phyloP scores from a whole-genome alignment of 2,797 vertebrate species.

The Enoplosus armatus region DNA sequence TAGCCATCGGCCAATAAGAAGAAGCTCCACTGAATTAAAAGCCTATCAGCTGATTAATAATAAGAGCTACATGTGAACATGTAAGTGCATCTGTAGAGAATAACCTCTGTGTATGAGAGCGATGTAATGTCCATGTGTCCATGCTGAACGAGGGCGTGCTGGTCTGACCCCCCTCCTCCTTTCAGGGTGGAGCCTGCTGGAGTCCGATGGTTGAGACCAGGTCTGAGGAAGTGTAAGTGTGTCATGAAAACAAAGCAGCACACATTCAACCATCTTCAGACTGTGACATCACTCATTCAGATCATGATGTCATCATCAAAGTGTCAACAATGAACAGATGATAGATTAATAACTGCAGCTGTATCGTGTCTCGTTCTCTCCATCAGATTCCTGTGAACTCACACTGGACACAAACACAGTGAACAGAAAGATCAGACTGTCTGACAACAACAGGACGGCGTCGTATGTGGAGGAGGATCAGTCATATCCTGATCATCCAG shows the following conservation, averaged over 20 bases:
- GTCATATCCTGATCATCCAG: too few relatives aligned
- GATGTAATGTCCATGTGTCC: not conserved
- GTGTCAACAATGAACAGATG: too few relatives aligned
- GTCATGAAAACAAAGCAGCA: not conserved
- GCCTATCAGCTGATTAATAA: not conserved
- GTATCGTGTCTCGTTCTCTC: not conserved
- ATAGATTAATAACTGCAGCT: not conserved
- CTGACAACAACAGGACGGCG: not conserved
- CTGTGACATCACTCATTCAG: too few relatives aligned
- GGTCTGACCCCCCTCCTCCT: not conserved
- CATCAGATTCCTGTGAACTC: not conserved
- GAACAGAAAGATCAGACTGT: not conserved
- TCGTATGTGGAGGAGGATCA: too few relatives aligned
- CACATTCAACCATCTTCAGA: too few relatives aligned
- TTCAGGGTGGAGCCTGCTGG: too few relatives aligned
- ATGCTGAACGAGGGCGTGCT: not conserved
- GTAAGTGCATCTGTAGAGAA: too few relatives aligned
- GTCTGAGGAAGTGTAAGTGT: not conserved
- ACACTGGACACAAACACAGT: not conserved
- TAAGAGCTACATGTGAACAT: not conserved
- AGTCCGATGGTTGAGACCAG: not conserved
- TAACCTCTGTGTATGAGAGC: not conserved
- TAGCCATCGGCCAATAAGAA: not conserved
- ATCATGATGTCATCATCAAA: not conserved
- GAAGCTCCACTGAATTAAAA: not conserved